These are phyloP conservation scores for Sphenopsis melanotis DNA, from an alignment of 2,797 vertebrate genomes.

Conservation along the genomic window DNA sequence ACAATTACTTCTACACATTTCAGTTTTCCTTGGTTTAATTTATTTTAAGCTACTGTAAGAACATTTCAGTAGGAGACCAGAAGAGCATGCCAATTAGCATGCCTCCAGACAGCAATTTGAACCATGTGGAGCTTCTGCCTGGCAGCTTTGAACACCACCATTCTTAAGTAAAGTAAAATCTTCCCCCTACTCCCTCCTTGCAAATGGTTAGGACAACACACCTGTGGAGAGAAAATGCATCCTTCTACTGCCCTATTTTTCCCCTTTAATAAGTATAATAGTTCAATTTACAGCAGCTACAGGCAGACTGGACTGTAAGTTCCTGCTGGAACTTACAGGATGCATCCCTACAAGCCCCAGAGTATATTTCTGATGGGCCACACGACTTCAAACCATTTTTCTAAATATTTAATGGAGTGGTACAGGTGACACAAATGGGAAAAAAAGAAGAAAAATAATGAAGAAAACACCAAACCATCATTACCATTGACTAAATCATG, in stretches of 20 bases:
- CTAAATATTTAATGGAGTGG: background rate
- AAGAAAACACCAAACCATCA: background rate
- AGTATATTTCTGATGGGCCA: background rate
- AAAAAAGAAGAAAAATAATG: background rate
- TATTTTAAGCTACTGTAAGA: background rate
- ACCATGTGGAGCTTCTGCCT: background rate
- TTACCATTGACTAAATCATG: background rate
- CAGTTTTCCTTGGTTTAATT: background rate
- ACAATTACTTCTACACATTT: background rate
- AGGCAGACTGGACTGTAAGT: background rate
- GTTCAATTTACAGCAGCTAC: background rate
- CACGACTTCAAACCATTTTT: background rate
- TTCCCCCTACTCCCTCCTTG: background rate
- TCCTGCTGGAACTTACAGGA: background rate
- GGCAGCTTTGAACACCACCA: background rate
- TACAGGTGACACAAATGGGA: background rate
- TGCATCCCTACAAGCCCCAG: background rate
- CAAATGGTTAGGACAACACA: background rate
- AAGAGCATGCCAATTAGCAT: background rate
- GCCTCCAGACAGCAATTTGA: background rate
- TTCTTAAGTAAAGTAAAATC: background rate
- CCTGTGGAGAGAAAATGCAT: background rate
- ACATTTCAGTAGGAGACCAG: background rate
- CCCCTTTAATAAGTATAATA: background rate
- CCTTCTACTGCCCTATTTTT: background rate